Base-by-base conservation (phyloP, 1,140 invertebrate genomes). In the Tribolium castaneum region DNA sequence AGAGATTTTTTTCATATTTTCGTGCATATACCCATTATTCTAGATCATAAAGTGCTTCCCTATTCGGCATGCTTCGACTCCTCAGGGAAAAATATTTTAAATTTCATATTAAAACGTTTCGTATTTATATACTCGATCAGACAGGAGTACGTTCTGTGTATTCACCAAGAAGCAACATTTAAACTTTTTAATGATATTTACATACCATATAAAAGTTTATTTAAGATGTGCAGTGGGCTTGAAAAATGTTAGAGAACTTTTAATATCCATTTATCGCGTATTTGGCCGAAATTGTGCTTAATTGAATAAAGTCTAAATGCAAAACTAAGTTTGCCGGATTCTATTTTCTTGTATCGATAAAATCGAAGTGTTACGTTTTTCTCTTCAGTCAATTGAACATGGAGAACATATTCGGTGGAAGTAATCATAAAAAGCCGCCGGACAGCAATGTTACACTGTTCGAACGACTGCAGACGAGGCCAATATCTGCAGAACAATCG, bases 401-500 rank as follows among this genome's bases (percentile, higher is more conserved):
- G 71, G 49, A 73, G 72, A 59, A 30, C 72, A 75, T 75, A 75
- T 75, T 75, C 72, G 13, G 51, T 59, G 52, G 72, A 75, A 75
- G 71, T 75, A 34, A 59, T 56, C 72, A 75, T 75, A 75, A 75
- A 75, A 75, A 35, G 72, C 72, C 72, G 51, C 51, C 51, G 72
- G 72, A 75, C 72, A 59, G 19, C 51, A 75, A 75, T 56, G 72
- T 75, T 56, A 75, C 35, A 56, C 72, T 12, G 52, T 75, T 75
- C 51, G 10, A 75, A 75, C 72, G 52, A 75, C 72, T 75, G 72
- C 72, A 75, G 72, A 75, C 51, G 50, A 56, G 35, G 51, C 72
- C 50, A 75, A 75, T 75, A 75, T 75, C 72, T 75, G 72, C 72
- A 75, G 72, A 59, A 75, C 72, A 75, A 75, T 75, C 72, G 72